Evolutionary conservation across 2,888 invertebrate genomes (phyloP).

Genomic region (Nephrotoma flavescens): DNA sequence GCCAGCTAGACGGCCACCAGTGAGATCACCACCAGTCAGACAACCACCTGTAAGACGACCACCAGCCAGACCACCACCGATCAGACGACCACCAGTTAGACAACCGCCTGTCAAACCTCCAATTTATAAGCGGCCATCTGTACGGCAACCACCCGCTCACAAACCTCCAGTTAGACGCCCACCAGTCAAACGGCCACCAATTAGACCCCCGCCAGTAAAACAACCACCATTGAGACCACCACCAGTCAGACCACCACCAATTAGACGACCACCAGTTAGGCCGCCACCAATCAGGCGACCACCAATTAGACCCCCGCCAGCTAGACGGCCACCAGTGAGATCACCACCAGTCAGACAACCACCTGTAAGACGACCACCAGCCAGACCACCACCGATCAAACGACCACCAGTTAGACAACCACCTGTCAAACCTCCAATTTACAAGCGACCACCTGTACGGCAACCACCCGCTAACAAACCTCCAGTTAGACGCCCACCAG

Average conservation of each 20-base stretch:
- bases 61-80: too few relatives aligned
- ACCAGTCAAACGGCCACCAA: too few relatives aligned
- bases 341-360: not conserved
- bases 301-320: not conserved
- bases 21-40: too few relatives aligned
- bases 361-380: not conserved
- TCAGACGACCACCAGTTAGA: not conserved
- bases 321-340: not conserved
- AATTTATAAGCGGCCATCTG: not conserved
- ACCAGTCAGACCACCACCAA: not conserved
- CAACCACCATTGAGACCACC: not conserved
- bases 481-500: not conserved
- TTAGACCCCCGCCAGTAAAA: not conserved
- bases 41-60: too few relatives aligned
- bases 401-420: not conserved
- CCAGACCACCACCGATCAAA: not conserved
- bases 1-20: too few relatives aligned
- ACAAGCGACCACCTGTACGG: not conserved
- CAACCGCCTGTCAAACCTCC: too few relatives aligned
- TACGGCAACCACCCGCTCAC: too few relatives aligned
- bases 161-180: too few relatives aligned
- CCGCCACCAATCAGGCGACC: not conserved
- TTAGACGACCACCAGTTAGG: not conserved
- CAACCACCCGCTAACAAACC: not conserved
- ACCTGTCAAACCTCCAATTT: not conserved